Percentiles rank a stretch among this genome's conserved stretches.
Conservation (phyloP, 2,113 vertebrate species). For the Charina bottae region DNA sequence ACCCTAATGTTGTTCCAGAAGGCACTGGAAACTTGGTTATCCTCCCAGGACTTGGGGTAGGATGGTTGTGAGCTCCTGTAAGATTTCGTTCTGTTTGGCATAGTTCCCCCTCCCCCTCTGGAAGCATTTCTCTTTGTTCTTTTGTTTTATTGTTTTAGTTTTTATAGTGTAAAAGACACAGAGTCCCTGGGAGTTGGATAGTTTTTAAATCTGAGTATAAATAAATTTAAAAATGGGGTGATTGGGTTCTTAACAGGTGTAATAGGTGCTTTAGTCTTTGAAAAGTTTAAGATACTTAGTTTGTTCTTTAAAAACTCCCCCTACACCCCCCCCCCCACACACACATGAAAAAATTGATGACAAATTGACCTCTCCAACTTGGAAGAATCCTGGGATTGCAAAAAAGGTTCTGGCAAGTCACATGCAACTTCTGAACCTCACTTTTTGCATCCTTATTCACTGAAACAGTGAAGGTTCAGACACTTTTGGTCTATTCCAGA, state of each 20-base stretch:
- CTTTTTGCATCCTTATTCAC: not conserved
- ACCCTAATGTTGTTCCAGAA: not conserved
- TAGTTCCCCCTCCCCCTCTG: not conserved
- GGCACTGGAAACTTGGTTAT: not conserved
- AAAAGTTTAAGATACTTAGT: not conserved
- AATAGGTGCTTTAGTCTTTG: not conserved
- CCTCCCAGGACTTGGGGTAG: not conserved
- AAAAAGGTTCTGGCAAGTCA: not conserved
- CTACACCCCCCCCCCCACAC: not conserved
- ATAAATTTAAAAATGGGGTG: not conserved
- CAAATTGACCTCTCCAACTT: not conserved
- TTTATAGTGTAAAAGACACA: not conserved
- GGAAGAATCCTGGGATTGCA: not conserved
- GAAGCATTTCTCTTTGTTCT: not conserved
- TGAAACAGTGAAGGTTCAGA: not conserved
- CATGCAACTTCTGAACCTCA: not conserved
- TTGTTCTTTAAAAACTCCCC: not conserved
- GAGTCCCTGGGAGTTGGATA: not conserved
- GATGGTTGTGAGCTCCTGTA: not conserved
- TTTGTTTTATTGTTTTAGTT: not conserved
- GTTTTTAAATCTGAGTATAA: not conserved
- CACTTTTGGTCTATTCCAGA: not conserved
- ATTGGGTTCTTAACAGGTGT: not conserved
- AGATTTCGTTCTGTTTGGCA: not conserved
- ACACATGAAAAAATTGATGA: not conserved